Evolutionary conservation across 2,113 vertebrate genomes (phyloP).

Genomic region (Hippocampus abdominalis): DNA sequence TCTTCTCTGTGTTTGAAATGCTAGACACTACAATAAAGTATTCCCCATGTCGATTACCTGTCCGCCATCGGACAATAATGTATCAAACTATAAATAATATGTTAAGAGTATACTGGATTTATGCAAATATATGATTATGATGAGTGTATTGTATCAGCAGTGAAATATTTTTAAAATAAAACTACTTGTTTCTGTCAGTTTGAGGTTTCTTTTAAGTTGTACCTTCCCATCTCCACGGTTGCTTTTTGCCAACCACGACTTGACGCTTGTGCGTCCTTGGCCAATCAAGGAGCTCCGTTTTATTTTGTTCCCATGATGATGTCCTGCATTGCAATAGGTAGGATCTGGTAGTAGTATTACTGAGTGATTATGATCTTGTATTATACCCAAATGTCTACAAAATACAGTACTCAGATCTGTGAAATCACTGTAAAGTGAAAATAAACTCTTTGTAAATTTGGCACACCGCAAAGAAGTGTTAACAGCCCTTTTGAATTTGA

Average conservation of each 20-base stretch:
- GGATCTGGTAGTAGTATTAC: too few species aligned
- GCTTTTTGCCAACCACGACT: not conserved
- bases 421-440: too few species aligned
- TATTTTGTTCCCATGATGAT: too few species aligned
- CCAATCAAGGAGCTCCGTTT: not conserved
- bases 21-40: slow-evolving; percentile 77
- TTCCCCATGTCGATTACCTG: slow-evolving; percentile 86
- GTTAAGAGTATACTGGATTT: slow-evolving; percentile 95
- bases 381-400: too few species aligned
- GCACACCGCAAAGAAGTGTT: too few species aligned
- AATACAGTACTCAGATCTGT: too few species aligned
- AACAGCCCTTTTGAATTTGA: too few species aligned
- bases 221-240: too few species aligned
- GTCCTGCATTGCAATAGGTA: too few species aligned
- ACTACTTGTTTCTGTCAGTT: slow-evolving; percentile 78
- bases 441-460: too few species aligned
- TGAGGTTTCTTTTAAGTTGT: not conserved
- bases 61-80: slow-evolving; percentile 79
- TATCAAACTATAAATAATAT: slow-evolving; percentile 97
- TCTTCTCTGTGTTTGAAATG: slow-evolving; percentile 86
- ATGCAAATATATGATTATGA: slow-evolving; percentile 93
- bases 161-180: slow-evolving; percentile 99
- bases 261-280: not conserved
- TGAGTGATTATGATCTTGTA: too few species aligned
- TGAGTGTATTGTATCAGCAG: slow-evolving; percentile 98